Base-by-base conservation (phyloP, 2,113 vertebrate species). In the Pelobates fuscus region DNA sequence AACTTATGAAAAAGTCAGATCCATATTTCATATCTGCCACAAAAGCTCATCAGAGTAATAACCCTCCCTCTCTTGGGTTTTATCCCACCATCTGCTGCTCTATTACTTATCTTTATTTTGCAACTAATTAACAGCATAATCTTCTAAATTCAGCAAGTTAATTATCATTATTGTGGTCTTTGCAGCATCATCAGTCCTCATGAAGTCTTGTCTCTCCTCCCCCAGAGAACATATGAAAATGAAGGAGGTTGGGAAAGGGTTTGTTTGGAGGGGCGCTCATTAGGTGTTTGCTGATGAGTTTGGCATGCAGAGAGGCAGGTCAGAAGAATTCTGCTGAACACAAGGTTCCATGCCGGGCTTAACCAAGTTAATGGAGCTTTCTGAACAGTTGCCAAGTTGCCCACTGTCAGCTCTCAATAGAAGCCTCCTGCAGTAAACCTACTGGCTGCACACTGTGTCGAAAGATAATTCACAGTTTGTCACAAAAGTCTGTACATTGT, bases 61-160 rank as follows among this genome's bases (percentile, higher is more conserved):
- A 97, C 95, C 95, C 95, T 94, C 87, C 92, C 94, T 95, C 97
- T 98, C 96, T 89, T 94, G 97, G 95, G 97, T 95, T 93, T 96
- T 97, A 93, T 96, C 90, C 91, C 92, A 95, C 96, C 97, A 99
- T 99, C 97, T 99, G 97, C 96, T 94, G 88, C 94, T 95, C 92
- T 97, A 98, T 96, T 98, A 98, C 97, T 98, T 98, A 97, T 99
- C 97, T 98, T 99, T 98, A 99, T 98, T 98, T 99, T 97, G 95
- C 93, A 98, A 99, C 96, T 99, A 99, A 99, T 99, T 99, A 99
- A 98, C 96, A 98, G 96, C 95, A 99, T 99, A 97, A 99, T 99
- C 96, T 98, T 98, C 96, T 97, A 98, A 98, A 99, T 99, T 98
- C 97, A 98, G 96, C 97, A 96, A 98, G 96, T 98, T 98, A 99